Conservation (phyloP, 2,113 vertebrate species). For the Petrocephalus zakoni region DNA sequence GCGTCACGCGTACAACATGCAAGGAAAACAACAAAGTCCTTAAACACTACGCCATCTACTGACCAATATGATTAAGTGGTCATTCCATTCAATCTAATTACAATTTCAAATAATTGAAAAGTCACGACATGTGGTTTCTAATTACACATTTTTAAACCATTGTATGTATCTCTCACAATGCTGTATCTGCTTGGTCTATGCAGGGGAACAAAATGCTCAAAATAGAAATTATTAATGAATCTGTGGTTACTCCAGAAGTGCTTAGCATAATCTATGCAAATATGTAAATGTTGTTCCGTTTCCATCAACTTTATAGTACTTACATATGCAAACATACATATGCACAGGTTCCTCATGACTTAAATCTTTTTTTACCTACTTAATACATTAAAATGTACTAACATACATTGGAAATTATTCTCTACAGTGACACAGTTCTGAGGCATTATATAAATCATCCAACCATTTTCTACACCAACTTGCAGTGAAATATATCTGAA, state of each 20-base stretch:
- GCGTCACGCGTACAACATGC: not conserved
- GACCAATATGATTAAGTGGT: not conserved
- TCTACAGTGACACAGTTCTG: not conserved
- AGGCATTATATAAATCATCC: not conserved
- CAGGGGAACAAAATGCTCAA: not conserved
- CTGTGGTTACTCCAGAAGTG: not conserved
- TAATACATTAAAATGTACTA: not conserved
- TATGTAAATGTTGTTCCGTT: too few species aligned
- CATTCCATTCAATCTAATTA: not conserved
- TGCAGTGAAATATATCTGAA: not conserved
- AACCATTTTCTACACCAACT: not conserved
- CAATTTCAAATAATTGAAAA: not conserved
- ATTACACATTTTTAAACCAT: not conserved
- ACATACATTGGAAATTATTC: not conserved
- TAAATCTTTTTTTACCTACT: not conserved
- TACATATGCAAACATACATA: too few species aligned
- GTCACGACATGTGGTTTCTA: not conserved
- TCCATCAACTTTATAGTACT: too few species aligned
- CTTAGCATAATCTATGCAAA: not conserved
- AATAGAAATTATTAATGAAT: slow-evolving; percentile 4
- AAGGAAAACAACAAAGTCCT: not conserved
- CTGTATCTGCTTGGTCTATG: not conserved
- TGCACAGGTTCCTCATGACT: not conserved
- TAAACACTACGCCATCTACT: not conserved
- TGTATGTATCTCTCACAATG: not conserved